Base-by-base conservation (phyloP, 2,888 invertebrate species). In the Nymphalis c-album region DNA sequence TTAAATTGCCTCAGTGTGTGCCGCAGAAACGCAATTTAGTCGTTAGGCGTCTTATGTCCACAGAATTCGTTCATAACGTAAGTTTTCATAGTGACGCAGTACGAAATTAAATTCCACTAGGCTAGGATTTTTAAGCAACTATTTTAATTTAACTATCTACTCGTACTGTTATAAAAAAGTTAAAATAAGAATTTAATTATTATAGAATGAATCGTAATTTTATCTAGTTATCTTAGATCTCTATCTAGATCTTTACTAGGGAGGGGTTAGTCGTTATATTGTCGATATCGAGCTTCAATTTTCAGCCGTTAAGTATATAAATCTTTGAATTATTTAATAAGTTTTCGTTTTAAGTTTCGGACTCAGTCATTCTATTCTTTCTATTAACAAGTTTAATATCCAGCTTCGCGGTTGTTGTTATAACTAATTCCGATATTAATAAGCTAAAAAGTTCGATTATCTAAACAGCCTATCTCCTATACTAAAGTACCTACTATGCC, bases 21-120 rank as follows among this genome's bases (percentile, higher is more conserved):
- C 7, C 26, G 16, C 16, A 7, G 7, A 26, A 55, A n/a, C 31
- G 22, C 40, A 40, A 40, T 40, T 40, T 40, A 40, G 20, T 16
- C 26, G 51, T 51, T 51, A 13, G 40, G 40, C 50, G 50, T 26
- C 50, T 48, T 45, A 18, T 16, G 22, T 7, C 40, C 17, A 31
- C 31, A 55, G 53, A 59, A 46, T 22, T 59, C 22, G 59, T 45
- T 59, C 16, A 59, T 48, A 20, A 48, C n/a, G 48, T 51, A 64
- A 64, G 18, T 53, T 64, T 60, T 53, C 45, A 13, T 10, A 13
- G 18, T 45, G 45, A 47, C 22, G 31, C n/a, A 31, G 31, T 22
- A 60, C 31, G 31, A 60, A 64, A 64, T 64, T 64, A 64, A 64
- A 64, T 64, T 64, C 60, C 64, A 64, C 51, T 20, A 46, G 26